Evolutionary conservation across 2,113 vertebrate genomes (phyloP).

Genomic region (Mungos mungo): DNA sequence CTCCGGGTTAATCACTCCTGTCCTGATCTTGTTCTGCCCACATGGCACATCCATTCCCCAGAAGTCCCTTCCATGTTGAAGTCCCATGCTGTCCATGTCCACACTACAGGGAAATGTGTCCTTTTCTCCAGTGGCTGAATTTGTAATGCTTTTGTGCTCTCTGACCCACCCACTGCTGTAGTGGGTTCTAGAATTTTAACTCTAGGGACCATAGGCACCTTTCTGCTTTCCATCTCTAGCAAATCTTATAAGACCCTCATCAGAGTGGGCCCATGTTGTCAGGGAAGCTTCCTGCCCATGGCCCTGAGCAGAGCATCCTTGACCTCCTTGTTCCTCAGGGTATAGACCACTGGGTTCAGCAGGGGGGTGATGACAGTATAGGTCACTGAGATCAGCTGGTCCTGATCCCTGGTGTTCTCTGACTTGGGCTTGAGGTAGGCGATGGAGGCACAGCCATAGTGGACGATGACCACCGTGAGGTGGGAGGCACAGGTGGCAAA

Average conservation of each 20-base stretch:
- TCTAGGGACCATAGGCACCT: background rate
- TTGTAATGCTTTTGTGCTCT: background rate
- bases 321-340: constrained; percentile 69
- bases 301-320: constrained; percentile 45
- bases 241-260: background rate
- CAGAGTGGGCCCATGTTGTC: background rate
- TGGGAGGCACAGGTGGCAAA: constrained; percentile 71
- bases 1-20: background rate
- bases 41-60: background rate
- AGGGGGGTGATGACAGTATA: constrained; percentile 64
- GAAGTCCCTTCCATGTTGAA: background rate
- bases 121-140: background rate
- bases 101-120: background rate
- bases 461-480: constrained; percentile 47
- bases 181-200: background rate
- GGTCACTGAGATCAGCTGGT: constrained; percentile 60
- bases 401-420: constrained; percentile 35
- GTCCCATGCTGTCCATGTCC: background rate
- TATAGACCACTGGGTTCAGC: constrained; percentile 63
- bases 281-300: constrained; percentile 1
- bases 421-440: constrained; percentile 69
- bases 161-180: background rate
- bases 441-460: constrained; percentile 63
- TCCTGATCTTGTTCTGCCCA: background rate
- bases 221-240: background rate